Base-by-base conservation (phyloP, 2,113 vertebrate species). In the Malurus elegans region DNA sequence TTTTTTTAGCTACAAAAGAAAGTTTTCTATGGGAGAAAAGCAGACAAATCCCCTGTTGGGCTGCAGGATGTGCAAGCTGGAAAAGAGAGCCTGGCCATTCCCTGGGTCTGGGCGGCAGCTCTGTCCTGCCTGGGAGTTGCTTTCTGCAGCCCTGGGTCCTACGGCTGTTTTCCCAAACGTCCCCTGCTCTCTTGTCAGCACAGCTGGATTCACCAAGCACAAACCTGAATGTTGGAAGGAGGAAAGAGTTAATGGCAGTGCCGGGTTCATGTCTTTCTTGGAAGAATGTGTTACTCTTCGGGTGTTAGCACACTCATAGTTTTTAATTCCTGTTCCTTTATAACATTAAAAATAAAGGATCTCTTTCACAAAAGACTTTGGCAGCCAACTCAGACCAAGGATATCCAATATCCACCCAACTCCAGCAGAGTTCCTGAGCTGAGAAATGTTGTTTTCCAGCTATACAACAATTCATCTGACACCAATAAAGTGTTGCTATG, bases 271-370 rank as follows among this genome's bases (percentile, higher is more conserved):
- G 3, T 24, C 32, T 86, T 51, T 8, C 0, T 29, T 71, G 65
- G 47, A 81, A 78, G 11, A 56, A 34, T 13, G 8, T 11, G 5
- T 25, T 72, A 48, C 48, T 95, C 18, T 74, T 86, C 14, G 42
- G 26, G 9, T 56, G 24, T 92, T 76, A 65, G 24, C 62, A 62
- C 0, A 0, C 13, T 62, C 2, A 0, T 5, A 50, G 62, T 42
- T 92, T 96, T 94, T 18, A 53, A 66, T 92, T 82, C 76, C 69
- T 87, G 6, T 74, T 93, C 36, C 26, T 81, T 79, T 69, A 45
- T 61, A 91, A 67, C 70, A 54, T 75, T 88, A 79, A 91, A 95
- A 95, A 95, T 86, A 88, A 97, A 88, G 14, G 71, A 66, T 78
- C 60, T 88, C 29, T 94, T 95, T 85, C 92, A 79, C 1, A 2